Evolutionary conservation across 2,113 vertebrate species (phyloP).

Genomic region (Silurus meridionalis): DNA sequence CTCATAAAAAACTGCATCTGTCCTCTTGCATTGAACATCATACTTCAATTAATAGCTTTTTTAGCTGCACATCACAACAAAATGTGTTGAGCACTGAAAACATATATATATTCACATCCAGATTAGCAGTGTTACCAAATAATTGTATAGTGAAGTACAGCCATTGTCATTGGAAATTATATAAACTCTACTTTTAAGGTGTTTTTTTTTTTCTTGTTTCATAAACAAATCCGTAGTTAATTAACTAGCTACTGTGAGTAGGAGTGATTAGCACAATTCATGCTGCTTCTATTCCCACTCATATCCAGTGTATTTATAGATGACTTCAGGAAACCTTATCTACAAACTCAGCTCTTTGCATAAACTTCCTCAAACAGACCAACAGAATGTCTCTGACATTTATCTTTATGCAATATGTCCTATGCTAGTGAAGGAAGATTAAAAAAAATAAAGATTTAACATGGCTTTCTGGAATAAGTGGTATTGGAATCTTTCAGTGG

Average conservation of each 20-base stretch:
- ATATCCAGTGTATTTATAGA: constrained; percentile 52
- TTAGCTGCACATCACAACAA: background rate
- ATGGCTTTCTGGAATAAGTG: background rate
- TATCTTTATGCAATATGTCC: constrained; percentile 35
- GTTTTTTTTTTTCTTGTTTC: constrained; percentile 50
- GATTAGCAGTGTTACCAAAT: background rate
- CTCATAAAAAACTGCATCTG: background rate
- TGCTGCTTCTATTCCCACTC: constrained; percentile 52
- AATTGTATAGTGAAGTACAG: constrained; percentile 9
- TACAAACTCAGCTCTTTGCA: constrained; percentile 32
- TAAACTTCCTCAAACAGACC: constrained; percentile 7
- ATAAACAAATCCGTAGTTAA: constrained; percentile 62
- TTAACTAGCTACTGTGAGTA: constrained; percentile 64
- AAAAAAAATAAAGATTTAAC: background rate
- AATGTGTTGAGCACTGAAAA: constrained; percentile 8
- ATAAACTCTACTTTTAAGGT: constrained; percentile 22
- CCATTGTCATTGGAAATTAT: constrained; percentile 46
- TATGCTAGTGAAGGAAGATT: background rate
- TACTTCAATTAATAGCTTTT: background rate
- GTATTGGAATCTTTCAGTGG: constrained; percentile 13
- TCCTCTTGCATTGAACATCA: background rate
- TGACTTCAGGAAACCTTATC: constrained; percentile 38
- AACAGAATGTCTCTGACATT: background rate
- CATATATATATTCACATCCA: background rate
- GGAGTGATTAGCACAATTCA: constrained; percentile 49